Percentiles rank a stretch among this genome's conserved stretches.
These are phyloP conservation scores for Aphidoletes aphidimyza DNA, from an alignment of 2,888 invertebrate species.

Conservation along the genomic window DNA sequence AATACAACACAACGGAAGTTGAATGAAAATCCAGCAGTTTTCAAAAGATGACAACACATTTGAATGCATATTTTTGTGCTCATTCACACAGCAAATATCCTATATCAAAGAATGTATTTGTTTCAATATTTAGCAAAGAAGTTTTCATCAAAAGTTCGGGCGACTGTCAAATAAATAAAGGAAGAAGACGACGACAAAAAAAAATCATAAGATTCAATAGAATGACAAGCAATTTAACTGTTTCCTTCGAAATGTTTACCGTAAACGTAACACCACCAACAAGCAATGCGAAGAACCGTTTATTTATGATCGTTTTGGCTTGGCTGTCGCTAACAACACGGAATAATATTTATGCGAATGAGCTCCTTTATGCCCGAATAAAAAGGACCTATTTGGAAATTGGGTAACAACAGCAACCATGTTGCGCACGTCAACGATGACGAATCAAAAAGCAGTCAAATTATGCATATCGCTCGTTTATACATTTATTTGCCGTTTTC, in stretches of 20 bases:
- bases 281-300: conserved; percentile 12
- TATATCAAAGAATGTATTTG: conserved; percentile 7
- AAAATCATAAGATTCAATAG: background rate
- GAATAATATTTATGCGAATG: background rate
- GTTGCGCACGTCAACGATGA: background rate
- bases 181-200: background rate
- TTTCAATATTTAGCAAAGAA: conserved; percentile 5
- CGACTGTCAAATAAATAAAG: background rate
- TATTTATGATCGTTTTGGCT: background rate
- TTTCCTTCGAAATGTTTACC: background rate
- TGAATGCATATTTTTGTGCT: background rate
- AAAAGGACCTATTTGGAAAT: conserved; percentile 3
- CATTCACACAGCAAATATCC: background rate
- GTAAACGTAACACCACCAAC: too few relatives aligned
- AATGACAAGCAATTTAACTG: background rate
- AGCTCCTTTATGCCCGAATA: background rate
- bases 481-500: background rate
- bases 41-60: background rate
- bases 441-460: background rate
- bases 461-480: conserved; percentile 11
- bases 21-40: background rate
- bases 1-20: conserved; percentile 1
- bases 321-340: background rate
- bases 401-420: too few relatives aligned
- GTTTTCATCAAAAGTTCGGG: background rate